These are phyloP conservation scores for Cryptus armator DNA, from an alignment of 2,888 invertebrate species.

Conservation along the genomic window DNA sequence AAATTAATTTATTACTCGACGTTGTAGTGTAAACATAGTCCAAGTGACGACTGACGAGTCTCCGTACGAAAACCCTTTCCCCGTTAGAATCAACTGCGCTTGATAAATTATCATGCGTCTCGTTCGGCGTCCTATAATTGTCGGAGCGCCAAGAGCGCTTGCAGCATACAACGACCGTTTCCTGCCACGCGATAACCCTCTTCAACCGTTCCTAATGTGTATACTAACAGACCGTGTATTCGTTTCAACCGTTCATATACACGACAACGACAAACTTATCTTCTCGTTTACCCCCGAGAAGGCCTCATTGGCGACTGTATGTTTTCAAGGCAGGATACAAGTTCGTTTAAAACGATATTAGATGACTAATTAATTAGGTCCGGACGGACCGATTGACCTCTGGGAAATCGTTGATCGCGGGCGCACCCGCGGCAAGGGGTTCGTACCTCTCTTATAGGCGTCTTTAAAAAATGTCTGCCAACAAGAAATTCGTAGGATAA, in stretches of 20 bases:
- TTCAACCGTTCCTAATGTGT: constrained; percentile 42
- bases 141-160: constrained; percentile 16
- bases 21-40: background rate
- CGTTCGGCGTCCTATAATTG: constrained; percentile 36
- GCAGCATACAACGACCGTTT: constrained; percentile 48
- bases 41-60: background rate
- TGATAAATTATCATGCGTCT: constrained; percentile 21
- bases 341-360: constrained; percentile 57
- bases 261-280: constrained; percentile 41
- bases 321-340: constrained; percentile 48
- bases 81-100: background rate
- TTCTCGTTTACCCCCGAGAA: constrained; percentile 25
- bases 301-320: background rate
- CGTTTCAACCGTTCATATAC: background rate
- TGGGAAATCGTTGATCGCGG: constrained; percentile 71
- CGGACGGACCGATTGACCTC: constrained; percentile 83
- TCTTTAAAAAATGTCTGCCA: background rate
- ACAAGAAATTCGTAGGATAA: background rate
- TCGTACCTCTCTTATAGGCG: background rate
- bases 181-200: constrained; percentile 59
- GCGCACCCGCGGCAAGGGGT: constrained; percentile 13
- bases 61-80: background rate
- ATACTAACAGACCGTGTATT: background rate
- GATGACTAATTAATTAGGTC: constrained; percentile 79
- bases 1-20: background rate